Percentiles rank a stretch among this genome's conserved stretches.
Evolutionary conservation across 2,888 invertebrate species (phyloP).

Genomic region (Allacma fusca): DNA sequence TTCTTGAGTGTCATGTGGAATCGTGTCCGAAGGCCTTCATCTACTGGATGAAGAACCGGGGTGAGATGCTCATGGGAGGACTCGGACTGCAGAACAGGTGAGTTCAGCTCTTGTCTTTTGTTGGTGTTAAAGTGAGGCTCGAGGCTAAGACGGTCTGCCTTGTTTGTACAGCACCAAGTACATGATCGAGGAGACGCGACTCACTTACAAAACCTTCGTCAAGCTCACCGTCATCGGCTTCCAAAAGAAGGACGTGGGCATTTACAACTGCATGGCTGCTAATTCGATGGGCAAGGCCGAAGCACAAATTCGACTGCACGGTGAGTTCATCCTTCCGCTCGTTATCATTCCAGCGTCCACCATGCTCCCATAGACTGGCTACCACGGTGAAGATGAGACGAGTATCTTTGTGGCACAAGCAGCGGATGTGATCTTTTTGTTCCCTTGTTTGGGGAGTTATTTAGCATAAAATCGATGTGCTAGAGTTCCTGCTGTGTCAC

Average conservation of each 20-base stretch:
- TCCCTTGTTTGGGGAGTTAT: slow-evolving; percentile 49
- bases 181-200: slow-evolving; percentile 74
- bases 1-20: slow-evolving; percentile 86
- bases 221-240: slow-evolving; percentile 74
- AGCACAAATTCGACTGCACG: slow-evolving; percentile 77
- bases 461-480: slow-evolving; percentile 62
- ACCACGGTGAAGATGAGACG: neutral
- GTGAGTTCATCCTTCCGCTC: slow-evolving; percentile 66
- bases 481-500: slow-evolving; percentile 49
- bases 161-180: slow-evolving; percentile 74
- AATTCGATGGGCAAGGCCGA: slow-evolving; percentile 82
- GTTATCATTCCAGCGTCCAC: neutral
- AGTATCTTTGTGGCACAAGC: neutral
- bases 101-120: neutral
- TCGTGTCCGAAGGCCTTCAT: slow-evolving; percentile 80
- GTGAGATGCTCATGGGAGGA: slow-evolving; percentile 85
- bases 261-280: slow-evolving; percentile 70
- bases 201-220: slow-evolving; percentile 80
- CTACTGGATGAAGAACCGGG: slow-evolving; percentile 81
- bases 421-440: neutral
- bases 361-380: neutral
- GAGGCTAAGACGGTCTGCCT: slow-evolving; percentile 3
- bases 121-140: neutral
- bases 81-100: slow-evolving; percentile 66
- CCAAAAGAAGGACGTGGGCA: slow-evolving; percentile 72